These are phyloP conservation scores for Drosophila teissieri DNA, from an alignment of 1,140 invertebrate species.

Conservation along the genomic window DNA sequence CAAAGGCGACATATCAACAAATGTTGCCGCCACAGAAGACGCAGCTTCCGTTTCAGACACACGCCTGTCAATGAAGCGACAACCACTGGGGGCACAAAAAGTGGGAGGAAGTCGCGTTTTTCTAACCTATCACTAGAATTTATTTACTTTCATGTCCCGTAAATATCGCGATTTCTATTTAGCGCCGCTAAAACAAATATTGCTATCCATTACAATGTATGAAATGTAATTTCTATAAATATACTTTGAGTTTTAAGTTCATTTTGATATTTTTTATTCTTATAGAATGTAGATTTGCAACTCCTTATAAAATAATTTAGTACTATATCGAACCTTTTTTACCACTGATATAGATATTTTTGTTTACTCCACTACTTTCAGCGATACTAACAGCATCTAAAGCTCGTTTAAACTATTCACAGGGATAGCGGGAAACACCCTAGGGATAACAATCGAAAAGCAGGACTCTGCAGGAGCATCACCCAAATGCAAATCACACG, in stretches of 20 bases:
- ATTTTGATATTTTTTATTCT: no score
- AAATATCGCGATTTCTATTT: no score
- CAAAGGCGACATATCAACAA: slow-evolving; percentile 66
- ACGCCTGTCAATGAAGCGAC: slow-evolving; percentile 60
- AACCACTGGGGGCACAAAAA: slow-evolving; percentile 34
- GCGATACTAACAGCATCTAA: background rate
- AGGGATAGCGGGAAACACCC: slow-evolving; percentile 2
- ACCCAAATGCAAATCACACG: slow-evolving; percentile 64
- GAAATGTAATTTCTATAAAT: no score
- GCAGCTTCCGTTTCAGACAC: slow-evolving; percentile 52
- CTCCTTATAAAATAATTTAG: no score
- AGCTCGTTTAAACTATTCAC: background rate
- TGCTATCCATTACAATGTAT: no score
- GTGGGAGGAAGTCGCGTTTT: background rate
- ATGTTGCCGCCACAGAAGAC: slow-evolving; percentile 53
- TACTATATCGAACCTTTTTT: no score
- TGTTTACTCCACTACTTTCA: no score
- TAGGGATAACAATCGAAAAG: slow-evolving; percentile 60
- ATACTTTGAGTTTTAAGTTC: no score
- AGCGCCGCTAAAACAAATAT: no score
- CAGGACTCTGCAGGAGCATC: slow-evolving; percentile 30
- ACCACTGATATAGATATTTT: background rate
- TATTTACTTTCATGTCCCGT: background rate
- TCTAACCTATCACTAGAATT: slow-evolving; percentile 1
- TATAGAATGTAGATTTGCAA: no score